phyloP scores from a whole-genome alignment of 2,888 invertebrate species.

The Apamea epomidion region DNA sequence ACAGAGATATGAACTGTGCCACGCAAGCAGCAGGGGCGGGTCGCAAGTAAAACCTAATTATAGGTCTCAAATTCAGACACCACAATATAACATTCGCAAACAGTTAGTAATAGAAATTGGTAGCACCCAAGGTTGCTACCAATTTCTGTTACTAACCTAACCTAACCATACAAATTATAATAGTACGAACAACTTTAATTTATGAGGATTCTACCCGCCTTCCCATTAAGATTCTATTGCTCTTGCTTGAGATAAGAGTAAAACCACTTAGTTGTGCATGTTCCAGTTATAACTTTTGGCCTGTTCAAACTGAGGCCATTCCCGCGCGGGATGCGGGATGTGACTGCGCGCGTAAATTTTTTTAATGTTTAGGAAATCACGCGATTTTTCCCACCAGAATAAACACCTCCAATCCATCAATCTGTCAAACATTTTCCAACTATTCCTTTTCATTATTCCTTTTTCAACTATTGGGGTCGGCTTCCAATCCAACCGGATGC shows the following conservation, averaged over 20 bases:
- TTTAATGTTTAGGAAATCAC: not conserved
- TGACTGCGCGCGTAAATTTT: not conserved
- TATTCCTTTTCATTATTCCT: no score
- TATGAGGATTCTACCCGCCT: constrained; percentile 46
- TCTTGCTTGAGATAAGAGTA: constrained; percentile 44
- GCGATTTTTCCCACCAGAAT: not conserved
- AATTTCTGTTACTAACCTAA: constrained; percentile 12
- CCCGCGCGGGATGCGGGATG: not conserved
- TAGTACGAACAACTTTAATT: constrained; percentile 40
- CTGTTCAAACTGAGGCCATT: not conserved
- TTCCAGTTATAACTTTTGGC: constrained; percentile 28
- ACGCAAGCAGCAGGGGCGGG: not conserved
- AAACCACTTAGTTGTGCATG: constrained; percentile 55
- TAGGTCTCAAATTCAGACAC: not conserved
- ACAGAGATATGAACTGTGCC: not conserved
- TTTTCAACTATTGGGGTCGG: no score
- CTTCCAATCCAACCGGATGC: not conserved
- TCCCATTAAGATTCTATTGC: constrained; percentile 46
- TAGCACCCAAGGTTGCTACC: not conserved
- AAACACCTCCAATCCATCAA: not conserved
- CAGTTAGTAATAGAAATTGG: no score
- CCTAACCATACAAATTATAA: constrained; percentile 23
- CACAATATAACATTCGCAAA: constrained; percentile 7
- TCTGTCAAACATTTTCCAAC: not conserved
- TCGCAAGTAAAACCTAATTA: not conserved